These are phyloP conservation scores for Drosophila hydei DNA, from an alignment of 1,140 invertebrate species.

Conservation along the genomic window DNA sequence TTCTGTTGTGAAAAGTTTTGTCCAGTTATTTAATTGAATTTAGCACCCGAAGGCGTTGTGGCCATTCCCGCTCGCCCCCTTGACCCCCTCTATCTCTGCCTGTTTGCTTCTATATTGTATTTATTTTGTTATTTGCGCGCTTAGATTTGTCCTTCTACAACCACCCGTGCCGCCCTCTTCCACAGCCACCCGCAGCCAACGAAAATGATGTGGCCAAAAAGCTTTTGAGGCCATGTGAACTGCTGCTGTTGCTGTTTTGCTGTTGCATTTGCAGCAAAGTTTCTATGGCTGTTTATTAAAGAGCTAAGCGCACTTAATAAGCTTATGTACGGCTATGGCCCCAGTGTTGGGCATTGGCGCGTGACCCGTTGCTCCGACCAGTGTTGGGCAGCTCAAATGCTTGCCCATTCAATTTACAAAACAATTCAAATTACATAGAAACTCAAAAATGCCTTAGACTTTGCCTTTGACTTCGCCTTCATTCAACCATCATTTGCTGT, in stretches of 20 bases:
- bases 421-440: conserved; percentile 79
- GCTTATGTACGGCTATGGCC: conserved; percentile 55
- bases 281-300: conserved; percentile 78
- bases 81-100: background rate
- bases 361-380: background rate
- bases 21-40: conserved; percentile 80
- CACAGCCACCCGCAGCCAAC: conserved; percentile 1
- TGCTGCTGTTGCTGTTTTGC: conserved; percentile 17
- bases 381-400: conserved; percentile 45
- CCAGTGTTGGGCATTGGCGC: conserved; percentile 19
- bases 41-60: conserved; percentile 65
- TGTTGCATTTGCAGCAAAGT: conserved; percentile 49
- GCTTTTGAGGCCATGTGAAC: conserved; percentile 20
- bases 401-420: conserved; percentile 56
- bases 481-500: background rate
- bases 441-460: conserved; percentile 50
- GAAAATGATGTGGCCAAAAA: conserved; percentile 59
- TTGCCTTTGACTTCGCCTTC: conserved; percentile 3
- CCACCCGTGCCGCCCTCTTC: background rate
- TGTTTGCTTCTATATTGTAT: conserved; percentile 9
- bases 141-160: conserved; percentile 39
- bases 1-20: conserved; percentile 63
- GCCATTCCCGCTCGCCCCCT: background rate
- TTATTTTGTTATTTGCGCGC: conserved; percentile 21
- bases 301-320: conserved; percentile 76